A percentile compares a stretch with the other conserved stretches of the same genome.
Evolutionary conservation across 23 tunicate genomes (phyloP).

Genomic region (Phallusia fumigata): DNA sequence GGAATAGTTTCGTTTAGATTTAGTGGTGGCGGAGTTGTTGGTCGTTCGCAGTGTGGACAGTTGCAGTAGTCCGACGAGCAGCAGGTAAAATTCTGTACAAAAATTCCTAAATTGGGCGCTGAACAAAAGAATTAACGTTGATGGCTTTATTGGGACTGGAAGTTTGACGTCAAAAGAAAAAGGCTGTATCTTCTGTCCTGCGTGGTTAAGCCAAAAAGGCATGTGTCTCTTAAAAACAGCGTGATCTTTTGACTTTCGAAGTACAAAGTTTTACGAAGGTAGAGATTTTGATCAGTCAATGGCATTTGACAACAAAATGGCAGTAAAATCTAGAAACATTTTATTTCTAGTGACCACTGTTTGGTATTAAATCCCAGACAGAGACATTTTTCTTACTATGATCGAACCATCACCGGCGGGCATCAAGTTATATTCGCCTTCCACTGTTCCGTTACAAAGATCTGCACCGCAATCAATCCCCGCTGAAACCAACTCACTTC

Average conservation of each 20-base stretch:
- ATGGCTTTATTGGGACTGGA: no score
- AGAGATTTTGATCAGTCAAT: no score
- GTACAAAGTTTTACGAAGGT: no score
- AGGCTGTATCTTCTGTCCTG: no score
- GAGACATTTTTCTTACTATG: background rate
- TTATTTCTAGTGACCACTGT: background rate
- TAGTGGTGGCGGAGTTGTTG: background rate
- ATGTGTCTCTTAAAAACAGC: no score
- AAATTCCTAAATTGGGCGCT: no score
- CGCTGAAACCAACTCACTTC: background rate
- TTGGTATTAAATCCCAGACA: background rate
- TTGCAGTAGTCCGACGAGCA: background rate
- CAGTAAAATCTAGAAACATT: no score
- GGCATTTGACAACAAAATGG: background rate
- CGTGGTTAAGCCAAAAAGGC: no score
- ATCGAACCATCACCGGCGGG: background rate
- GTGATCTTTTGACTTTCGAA: no score
- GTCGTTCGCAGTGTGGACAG: background rate
- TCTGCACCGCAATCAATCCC: background rate
- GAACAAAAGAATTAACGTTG: no score
- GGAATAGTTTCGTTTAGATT: background rate
- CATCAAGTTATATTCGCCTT: background rate
- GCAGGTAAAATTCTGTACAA: background rate
- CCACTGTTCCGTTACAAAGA: background rate
- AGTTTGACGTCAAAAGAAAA: no score